Percentiles rank a stretch among this genome's conserved stretches.
phyloP scores from a whole-genome alignment of 2,888 invertebrate species.

The Ophion slaviceki region DNA sequence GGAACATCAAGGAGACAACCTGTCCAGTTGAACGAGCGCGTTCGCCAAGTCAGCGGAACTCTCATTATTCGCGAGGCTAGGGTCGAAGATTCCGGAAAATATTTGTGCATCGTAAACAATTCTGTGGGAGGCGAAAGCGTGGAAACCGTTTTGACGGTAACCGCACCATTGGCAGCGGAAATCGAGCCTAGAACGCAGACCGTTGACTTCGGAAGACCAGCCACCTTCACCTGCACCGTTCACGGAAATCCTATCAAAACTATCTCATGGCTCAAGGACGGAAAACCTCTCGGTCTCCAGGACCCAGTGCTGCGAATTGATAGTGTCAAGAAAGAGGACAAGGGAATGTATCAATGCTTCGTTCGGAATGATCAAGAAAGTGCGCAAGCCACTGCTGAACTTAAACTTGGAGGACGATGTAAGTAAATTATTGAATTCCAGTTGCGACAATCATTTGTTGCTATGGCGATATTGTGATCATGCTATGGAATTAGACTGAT shows the following conservation, averaged over 20 bases:
- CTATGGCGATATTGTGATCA: background rate
- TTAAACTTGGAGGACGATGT: slow-evolving; percentile 96
- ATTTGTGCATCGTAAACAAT: slow-evolving; percentile 97
- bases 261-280: slow-evolving; percentile 96
- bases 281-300: slow-evolving; percentile 92
- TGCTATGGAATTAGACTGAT: too few relatives aligned
- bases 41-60: slow-evolving; percentile 97
- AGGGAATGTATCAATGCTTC: slow-evolving; percentile 99
- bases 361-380: slow-evolving; percentile 96
- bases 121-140: slow-evolving; percentile 97
- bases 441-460: background rate
- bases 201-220: slow-evolving; percentile 96
- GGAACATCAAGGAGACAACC: slow-evolving; percentile 94
- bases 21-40: slow-evolving; percentile 94
- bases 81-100: slow-evolving; percentile 97
- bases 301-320: slow-evolving; percentile 94
- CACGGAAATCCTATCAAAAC: slow-evolving; percentile 96
- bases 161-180: slow-evolving; percentile 93
- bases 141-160: slow-evolving; percentile 95
- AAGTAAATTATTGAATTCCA: slow-evolving; percentile 78
- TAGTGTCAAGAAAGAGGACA: slow-evolving; percentile 96
- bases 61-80: slow-evolving; percentile 95
- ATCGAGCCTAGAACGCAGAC: slow-evolving; percentile 96
- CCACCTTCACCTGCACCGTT: slow-evolving; percentile 95
- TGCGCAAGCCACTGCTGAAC: slow-evolving; percentile 95